These are phyloP conservation scores for Corvus moneduloides DNA, from an alignment of 2,113 vertebrate species.

Conservation along the genomic window DNA sequence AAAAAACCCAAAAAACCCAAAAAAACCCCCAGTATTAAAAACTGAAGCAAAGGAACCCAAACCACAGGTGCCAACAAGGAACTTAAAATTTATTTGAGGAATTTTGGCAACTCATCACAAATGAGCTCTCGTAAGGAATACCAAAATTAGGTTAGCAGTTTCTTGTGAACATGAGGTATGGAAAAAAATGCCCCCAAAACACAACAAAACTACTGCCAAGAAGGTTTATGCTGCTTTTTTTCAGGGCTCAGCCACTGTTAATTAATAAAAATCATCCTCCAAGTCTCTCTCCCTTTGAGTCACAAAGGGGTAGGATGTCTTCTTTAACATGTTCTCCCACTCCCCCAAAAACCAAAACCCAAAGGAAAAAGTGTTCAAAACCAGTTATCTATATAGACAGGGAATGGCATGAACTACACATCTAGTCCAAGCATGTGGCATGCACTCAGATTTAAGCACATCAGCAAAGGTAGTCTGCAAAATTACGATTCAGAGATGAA, in stretches of 20 bases:
- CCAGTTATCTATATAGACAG: not conserved
- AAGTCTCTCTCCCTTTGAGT: not conserved
- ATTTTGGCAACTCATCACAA: not conserved
- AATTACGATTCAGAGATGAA: not conserved
- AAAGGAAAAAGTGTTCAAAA: not conserved
- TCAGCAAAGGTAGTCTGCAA: not conserved
- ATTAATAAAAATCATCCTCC: not conserved
- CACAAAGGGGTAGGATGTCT: not conserved
- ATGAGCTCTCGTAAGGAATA: not conserved
- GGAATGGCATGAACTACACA: not conserved
- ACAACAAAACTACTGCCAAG: not conserved
- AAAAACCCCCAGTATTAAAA: not conserved
- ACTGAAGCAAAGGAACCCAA: not conserved
- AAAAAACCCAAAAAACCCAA: not conserved
- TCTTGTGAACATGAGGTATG: not conserved
- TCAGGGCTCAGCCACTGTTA: not conserved
- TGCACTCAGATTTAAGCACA: not conserved
- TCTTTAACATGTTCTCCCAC: not conserved
- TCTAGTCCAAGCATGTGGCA: not conserved
- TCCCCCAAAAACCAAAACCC: not conserved
- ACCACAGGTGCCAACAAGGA: not conserved
- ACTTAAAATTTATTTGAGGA: not conserved
- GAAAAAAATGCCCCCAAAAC: not conserved
- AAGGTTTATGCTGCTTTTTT: not conserved
- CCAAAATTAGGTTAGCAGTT: conserved; percentile 7